A percentile compares a stretch with the other conserved stretches of the same genome.
Evolutionary conservation across 2,888 invertebrate genomes (phyloP).

Genomic region (Hanleya hanleyi): DNA sequence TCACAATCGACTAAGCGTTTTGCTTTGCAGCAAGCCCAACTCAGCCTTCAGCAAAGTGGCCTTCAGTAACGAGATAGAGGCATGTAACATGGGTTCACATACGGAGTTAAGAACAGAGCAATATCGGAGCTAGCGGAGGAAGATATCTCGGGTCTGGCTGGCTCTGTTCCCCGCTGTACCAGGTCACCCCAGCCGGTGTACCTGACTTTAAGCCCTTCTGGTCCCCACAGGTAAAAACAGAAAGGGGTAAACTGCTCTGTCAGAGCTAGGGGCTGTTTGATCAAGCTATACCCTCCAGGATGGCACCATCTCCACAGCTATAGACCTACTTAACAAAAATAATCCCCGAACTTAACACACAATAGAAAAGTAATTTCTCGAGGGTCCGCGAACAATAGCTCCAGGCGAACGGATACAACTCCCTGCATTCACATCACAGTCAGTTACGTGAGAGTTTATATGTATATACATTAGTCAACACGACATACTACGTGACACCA

Average conservation of each 20-base stretch:
- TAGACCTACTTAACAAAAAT: not conserved
- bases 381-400: not conserved
- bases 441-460: too few relatives aligned
- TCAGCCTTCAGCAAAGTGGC: too few relatives aligned
- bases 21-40: too few relatives aligned
- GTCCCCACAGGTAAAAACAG: not conserved
- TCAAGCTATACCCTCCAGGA: not conserved
- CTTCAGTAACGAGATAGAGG: too few relatives aligned
- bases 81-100: too few relatives aligned
- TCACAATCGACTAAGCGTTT: too few relatives aligned
- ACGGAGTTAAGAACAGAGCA: too few relatives aligned
- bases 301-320: not conserved
- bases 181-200: too few relatives aligned
- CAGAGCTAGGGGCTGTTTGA: not conserved
- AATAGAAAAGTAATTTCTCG: not conserved
- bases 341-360: not conserved
- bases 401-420: not conserved
- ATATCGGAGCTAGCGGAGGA: too few relatives aligned
- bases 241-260: not conserved
- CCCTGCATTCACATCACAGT: not conserved
- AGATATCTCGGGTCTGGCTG: too few relatives aligned
- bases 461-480: too few relatives aligned
- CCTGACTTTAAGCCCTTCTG: not conserved
- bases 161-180: not conserved
- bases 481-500: too few relatives aligned